A percentile compares a stretch with the other conserved stretches of the same genome.
Evolutionary conservation across 2,888 invertebrate species (phyloP).

Genomic region (Thelaira solivaga): DNA sequence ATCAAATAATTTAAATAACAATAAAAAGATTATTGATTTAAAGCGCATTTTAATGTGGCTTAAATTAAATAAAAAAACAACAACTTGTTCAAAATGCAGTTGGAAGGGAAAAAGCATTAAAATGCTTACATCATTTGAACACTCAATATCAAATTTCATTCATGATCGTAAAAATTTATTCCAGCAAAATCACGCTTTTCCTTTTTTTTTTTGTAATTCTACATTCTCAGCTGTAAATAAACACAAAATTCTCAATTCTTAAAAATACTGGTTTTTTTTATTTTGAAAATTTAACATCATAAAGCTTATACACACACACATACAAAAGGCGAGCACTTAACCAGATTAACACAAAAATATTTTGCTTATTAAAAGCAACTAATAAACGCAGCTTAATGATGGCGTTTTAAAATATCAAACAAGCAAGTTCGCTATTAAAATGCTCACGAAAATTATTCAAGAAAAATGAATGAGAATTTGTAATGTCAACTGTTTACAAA

Average conservation of each 20-base stretch:
- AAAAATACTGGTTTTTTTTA: no score
- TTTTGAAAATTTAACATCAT: no score
- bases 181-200: slow-evolving; percentile 28
- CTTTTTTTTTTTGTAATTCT: not conserved
- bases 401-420: not conserved
- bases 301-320: no score
- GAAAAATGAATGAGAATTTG: slow-evolving; percentile 31
- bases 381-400: not conserved
- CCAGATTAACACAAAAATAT: no score
- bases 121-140: slow-evolving; percentile 11
- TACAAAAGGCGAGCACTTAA: no score
- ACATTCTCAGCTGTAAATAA: not conserved
- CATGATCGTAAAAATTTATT: slow-evolving; percentile 26
- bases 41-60: not conserved
- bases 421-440: not conserved
- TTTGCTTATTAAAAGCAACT: no score
- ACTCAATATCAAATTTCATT: slow-evolving; percentile 37
- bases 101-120: no score
- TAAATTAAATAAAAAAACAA: slow-evolving; percentile 4
- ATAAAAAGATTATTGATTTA: slow-evolving; percentile 13
- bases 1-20: slow-evolving; percentile 13
- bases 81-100: no score
- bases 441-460: slow-evolving; percentile 2
- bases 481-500: slow-evolving; percentile 29
- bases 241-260: not conserved